phyloP scores from a whole-genome alignment of 2,888 invertebrate species.

The Patella pellucida region DNA sequence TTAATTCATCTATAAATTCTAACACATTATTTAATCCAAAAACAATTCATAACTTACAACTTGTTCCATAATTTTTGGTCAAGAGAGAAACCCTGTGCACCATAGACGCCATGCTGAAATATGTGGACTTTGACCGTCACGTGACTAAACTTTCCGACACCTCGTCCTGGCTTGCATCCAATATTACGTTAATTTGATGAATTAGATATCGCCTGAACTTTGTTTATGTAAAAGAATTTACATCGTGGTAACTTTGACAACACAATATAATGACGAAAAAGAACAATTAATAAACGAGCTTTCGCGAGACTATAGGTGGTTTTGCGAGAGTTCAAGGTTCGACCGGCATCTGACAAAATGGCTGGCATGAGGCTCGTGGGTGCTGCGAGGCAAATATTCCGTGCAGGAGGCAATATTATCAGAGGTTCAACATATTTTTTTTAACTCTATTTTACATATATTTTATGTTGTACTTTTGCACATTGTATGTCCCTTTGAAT shows the following conservation, averaged over 20 bases:
- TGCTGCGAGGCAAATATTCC: conserved; percentile 27
- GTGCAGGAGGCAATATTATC: conserved; percentile 9
- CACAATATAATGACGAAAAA: neutral
- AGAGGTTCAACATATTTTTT: too few relatives aligned
- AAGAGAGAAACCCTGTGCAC: conserved; percentile 21
- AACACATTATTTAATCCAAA: neutral
- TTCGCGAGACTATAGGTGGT: conserved; percentile 32
- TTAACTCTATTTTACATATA: too few relatives aligned
- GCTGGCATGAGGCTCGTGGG: conserved; percentile 45
- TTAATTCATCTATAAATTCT: too few relatives aligned
- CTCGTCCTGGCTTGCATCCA: neutral
- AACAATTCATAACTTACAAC: conserved; percentile 16
- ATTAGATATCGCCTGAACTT: neutral
- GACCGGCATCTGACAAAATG: conserved; percentile 45
- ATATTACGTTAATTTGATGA: neutral
- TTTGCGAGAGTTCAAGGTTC: conserved; percentile 53
- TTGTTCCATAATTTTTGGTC: conserved; percentile 12
- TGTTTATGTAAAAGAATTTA: neutral
- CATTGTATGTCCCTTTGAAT: too few relatives aligned
- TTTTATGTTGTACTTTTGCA: too few relatives aligned
- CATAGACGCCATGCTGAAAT: conserved; percentile 34
- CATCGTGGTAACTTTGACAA: neutral
- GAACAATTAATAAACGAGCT: conserved; percentile 7
- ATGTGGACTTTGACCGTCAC: conserved; percentile 30
- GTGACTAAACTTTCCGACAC: conserved; percentile 19